Conservation (phyloP, 2,113 vertebrate genomes). For the Clarias magur region DNA sequence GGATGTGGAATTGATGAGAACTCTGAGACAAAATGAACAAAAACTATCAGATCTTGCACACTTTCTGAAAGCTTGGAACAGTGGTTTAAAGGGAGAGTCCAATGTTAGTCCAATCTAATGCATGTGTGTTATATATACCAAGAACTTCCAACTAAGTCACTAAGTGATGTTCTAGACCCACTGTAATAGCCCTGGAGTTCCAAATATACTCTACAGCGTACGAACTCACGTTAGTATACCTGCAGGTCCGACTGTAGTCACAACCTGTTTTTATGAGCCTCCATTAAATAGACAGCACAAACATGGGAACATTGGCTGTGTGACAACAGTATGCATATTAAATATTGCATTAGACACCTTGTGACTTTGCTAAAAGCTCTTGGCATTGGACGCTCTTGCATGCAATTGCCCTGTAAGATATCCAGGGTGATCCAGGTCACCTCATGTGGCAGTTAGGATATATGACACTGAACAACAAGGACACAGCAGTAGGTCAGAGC, state of each 20-base stretch:
- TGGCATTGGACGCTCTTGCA: background rate
- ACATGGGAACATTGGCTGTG: background rate
- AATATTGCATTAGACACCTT: background rate
- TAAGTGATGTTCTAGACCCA: background rate
- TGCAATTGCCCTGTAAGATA: background rate
- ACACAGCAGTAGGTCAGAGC: slow-evolving; percentile 2
- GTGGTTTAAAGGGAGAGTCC: background rate
- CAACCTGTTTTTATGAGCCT: background rate
- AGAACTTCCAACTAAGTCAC: background rate
- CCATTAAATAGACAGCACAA: background rate
- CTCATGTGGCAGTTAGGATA: background rate
- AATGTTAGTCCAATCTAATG: background rate
- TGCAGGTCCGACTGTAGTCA: background rate
- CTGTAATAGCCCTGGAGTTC: background rate
- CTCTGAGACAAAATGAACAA: slow-evolving; percentile 11
- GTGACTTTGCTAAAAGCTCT: background rate
- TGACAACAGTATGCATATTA: background rate
- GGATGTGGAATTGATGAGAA: background rate
- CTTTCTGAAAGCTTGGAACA: background rate
- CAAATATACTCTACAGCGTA: background rate
- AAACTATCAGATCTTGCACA: background rate
- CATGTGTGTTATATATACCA: background rate
- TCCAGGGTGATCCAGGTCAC: background rate
- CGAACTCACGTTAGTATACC: background rate
- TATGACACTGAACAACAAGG: background rate